Evolutionary conservation across 2,888 invertebrate species (phyloP).

Genomic region (Apotomis betuletana): DNA sequence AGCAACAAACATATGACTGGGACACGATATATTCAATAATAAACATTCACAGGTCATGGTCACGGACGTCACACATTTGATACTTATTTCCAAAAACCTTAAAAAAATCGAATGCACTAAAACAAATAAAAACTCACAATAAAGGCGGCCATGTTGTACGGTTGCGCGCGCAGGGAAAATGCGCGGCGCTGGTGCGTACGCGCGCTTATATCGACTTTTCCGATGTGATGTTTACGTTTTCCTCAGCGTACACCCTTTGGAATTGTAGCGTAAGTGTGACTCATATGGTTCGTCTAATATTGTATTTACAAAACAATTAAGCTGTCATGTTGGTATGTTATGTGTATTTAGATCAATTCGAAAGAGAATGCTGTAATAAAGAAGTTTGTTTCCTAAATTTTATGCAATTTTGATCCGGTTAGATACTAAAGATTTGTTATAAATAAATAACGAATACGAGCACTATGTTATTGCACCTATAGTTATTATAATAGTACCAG

Average conservation of each 20-base stretch:
- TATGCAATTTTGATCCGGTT: no score
- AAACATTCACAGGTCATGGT: background rate
- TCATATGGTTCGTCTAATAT: background rate
- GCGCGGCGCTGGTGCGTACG: conserved; percentile 48
- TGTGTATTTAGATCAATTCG: no score
- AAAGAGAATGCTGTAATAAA: no score
- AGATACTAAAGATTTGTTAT: no score
- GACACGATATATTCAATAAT: background rate
- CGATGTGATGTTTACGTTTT: conserved; percentile 38
- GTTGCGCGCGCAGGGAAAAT: conserved; percentile 54
- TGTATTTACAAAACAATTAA: no score
- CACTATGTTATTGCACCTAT: no score
- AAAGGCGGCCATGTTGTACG: conserved; percentile 55
- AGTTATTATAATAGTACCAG: no score
- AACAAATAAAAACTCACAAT: conserved; percentile 55
- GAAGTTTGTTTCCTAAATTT: no score
- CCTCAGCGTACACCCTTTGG: conserved; percentile 20
- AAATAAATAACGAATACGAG: no score
- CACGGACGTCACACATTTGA: background rate
- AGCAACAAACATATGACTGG: background rate
- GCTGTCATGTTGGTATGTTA: no score
- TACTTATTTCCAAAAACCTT: background rate
- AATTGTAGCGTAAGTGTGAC: conserved; percentile 6
- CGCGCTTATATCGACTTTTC: conserved; percentile 42
- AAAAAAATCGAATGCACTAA: background rate